Evolutionary conservation across 2,888 invertebrate species (phyloP), one percentile per base, ranked within the genome.

Genomic region (Piscicola geometra): DNA sequence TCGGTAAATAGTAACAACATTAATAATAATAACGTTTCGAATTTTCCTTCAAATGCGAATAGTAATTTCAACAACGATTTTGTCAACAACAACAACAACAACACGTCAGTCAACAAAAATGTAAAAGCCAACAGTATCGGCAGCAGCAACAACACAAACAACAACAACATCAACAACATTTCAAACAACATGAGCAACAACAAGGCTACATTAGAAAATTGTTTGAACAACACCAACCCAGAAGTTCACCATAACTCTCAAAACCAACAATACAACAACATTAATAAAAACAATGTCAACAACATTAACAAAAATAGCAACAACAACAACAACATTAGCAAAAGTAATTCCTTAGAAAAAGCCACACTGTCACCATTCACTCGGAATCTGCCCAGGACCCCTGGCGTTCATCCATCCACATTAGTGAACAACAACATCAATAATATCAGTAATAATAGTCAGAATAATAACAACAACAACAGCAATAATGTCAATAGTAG

Each of bases 341-440:
- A 56, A 56, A 56, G n/a, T 56, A 56, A 25, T 56, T 56, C 60
- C n/a, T 56, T 56, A 56, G 60, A 56, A 18, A 56, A 56, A 56
- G 5, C 60, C 60, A 21, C 60, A 56, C 25, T 56, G 60, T 56
- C 60, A 25, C 60, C 60, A 15, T 56, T 56, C n/a, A 25, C 60
- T 56, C 60, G 60, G n/a, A 56, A 56, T 56, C 60, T 56, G 3
- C 60, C 60, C 25, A 56, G 60, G n/a, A 56, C 60, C 25, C 60
- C 60, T 56, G 60, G 60, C 3, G 12, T 56, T 25, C 60, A 56
- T 56, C 60, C 60, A 21, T 56, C 60, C 9, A 25, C 60, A 18
- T 56, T 25, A 25, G 60, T 56, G n/a, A 56, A 56, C n/a, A 56
- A 56, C n/a, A 56, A 25, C n/a, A 56, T 15, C 5, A 56, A 56